phyloP scores from a whole-genome alignment of 1,140 invertebrate species.

The Drosophila tristis region DNA sequence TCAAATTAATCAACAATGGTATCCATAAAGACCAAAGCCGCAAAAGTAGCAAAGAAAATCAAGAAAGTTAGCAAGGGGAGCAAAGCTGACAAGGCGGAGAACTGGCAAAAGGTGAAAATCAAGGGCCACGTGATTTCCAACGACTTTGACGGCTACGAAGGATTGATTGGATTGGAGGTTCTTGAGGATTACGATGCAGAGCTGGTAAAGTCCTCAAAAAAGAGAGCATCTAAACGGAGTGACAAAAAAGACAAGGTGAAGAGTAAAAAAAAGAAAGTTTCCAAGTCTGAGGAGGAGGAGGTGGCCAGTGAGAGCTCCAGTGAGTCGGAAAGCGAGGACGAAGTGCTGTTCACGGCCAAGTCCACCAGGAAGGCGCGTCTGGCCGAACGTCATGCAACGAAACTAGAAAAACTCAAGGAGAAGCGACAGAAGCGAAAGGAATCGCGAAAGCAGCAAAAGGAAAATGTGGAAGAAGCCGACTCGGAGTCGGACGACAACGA shows the following conservation, averaged over 20 bases:
- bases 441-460: slow-evolving; percentile 46
- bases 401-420: slow-evolving; percentile 59
- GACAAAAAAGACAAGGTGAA: slow-evolving; percentile 10
- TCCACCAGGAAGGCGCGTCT: slow-evolving; percentile 51
- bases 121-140: slow-evolving; percentile 80
- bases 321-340: slow-evolving; percentile 45
- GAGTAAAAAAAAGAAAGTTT: slow-evolving; percentile 34
- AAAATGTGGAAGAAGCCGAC: slow-evolving; percentile 2
- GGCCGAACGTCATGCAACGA: slow-evolving; percentile 54
- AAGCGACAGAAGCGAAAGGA: slow-evolving; percentile 71
- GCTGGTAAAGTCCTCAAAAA: slow-evolving; percentile 60
- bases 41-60: slow-evolving; percentile 17
- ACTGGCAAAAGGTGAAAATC: slow-evolving; percentile 81
- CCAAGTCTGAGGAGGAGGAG: slow-evolving; percentile 16
- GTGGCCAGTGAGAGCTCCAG: slow-evolving; percentile 54
- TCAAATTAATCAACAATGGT: slow-evolving; percentile 30
- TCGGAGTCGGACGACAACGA: slow-evolving; percentile 41
- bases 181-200: slow-evolving; percentile 74
- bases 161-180: slow-evolving; percentile 80
- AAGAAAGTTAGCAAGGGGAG: background rate
- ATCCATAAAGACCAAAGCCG: slow-evolving; percentile 21
- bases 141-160: slow-evolving; percentile 75
- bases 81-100: slow-evolving; percentile 25
- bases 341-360: background rate
- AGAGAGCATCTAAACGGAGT: slow-evolving; percentile 11